Evolutionary conservation across 2,113 vertebrate genomes (phyloP).

Genomic region (Mormyrus lacerda): DNA sequence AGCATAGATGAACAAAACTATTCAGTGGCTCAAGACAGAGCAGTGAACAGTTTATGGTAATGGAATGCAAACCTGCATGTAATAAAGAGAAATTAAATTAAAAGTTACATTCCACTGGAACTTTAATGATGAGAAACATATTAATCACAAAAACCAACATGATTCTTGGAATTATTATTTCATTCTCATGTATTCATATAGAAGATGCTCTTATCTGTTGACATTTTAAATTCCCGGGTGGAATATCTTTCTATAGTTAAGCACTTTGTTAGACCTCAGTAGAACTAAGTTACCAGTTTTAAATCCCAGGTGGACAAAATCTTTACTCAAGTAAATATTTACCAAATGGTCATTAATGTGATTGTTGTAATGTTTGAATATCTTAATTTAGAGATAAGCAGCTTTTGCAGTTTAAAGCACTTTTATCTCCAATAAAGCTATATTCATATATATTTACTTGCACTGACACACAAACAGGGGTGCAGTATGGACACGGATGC

Average conservation of each 20-base stretch:
- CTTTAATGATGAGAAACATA: background rate
- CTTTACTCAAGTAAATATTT: background rate
- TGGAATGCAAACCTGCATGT: background rate
- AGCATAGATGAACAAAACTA: background rate
- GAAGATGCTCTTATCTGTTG: background rate
- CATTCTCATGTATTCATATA: background rate
- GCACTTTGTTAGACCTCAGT: background rate
- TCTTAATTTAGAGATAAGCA: background rate
- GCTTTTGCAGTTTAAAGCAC: background rate
- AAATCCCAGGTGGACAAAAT: background rate
- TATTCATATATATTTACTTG: background rate
- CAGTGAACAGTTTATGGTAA: background rate
- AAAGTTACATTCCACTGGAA: slow-evolving; percentile 2
- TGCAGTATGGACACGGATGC: background rate
- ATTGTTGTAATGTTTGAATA: too few species aligned
- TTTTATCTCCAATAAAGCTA: background rate
- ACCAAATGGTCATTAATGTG: background rate
- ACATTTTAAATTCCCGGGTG: background rate
- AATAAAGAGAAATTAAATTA: slow-evolving; percentile 1
- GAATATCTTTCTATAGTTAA: too few species aligned
- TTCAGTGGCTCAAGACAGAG: background rate
- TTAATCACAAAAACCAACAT: background rate
- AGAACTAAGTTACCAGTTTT: background rate
- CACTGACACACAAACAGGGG: background rate
- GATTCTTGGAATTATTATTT: background rate